Evolutionary conservation across 2,888 invertebrate genomes (phyloP).

Genomic region (Conchocele bisecta): DNA sequence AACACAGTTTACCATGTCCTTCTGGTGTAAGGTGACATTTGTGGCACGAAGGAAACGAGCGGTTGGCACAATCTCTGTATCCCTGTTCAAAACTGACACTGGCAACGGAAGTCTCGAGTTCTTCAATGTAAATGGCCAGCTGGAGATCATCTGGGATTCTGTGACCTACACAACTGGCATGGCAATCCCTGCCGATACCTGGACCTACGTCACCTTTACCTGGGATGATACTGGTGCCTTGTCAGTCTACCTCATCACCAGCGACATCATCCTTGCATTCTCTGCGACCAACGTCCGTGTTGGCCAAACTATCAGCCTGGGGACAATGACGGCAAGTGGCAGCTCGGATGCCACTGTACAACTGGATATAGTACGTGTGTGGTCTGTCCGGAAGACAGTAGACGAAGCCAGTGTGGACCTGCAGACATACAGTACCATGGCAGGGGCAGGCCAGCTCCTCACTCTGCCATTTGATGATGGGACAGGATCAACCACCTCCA

Average conservation of each 20-base stretch:
- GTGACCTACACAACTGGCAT: slow-evolving; percentile 30
- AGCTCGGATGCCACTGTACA: slow-evolving; percentile 28
- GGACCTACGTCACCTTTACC: slow-evolving; percentile 44
- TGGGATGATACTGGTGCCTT: slow-evolving; percentile 37
- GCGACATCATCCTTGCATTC: not conserved
- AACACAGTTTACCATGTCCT: slow-evolving; percentile 20
- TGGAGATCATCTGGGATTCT: slow-evolving; percentile 44
- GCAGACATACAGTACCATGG: slow-evolving; percentile 39
- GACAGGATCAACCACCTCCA: slow-evolving; percentile 35
- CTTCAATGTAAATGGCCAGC: slow-evolving; percentile 20
- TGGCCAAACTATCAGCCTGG: slow-evolving; percentile 16
- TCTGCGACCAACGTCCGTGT: not conserved
- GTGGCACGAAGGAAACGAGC: slow-evolving; percentile 16
- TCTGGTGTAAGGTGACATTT: slow-evolving; percentile 35
- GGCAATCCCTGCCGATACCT: slow-evolving; percentile 17
- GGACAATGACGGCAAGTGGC: slow-evolving; percentile 18
- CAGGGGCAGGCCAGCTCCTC: slow-evolving; percentile 45
- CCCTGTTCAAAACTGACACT: slow-evolving; percentile 27
- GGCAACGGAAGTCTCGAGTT: slow-evolving; percentile 35
- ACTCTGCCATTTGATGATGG: slow-evolving; percentile 64
- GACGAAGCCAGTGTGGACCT: slow-evolving; percentile 45
- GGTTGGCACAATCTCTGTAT: slow-evolving; percentile 4
- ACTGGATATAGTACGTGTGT: slow-evolving; percentile 60
- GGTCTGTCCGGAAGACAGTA: slow-evolving; percentile 56
- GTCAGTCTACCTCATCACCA: slow-evolving; percentile 40